These are phyloP conservation scores for Bergia sp. DNA, from an alignment of 92 coral and sea anemone genomes.

Conservation along the genomic window DNA sequence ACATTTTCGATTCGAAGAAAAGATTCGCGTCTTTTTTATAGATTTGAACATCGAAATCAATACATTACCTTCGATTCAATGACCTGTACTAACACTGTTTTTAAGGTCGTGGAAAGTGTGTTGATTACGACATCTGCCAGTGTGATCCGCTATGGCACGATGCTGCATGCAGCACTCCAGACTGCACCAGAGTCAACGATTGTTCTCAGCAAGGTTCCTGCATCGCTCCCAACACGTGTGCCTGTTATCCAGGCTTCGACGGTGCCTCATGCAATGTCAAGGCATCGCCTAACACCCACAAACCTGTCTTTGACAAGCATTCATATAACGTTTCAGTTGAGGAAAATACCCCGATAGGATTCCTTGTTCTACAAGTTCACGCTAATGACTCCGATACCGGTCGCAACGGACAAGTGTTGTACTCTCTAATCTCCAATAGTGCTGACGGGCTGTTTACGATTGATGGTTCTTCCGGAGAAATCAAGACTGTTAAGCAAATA, in stretches of 20 bases:
- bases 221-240: conserved; percentile 65
- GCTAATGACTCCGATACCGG: conserved; percentile 80
- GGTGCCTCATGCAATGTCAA: conserved; percentile 61
- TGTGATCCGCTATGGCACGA: conserved; percentile 71
- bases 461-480: conserved; percentile 59
- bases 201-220: conserved; percentile 77
- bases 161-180: conserved; percentile 70
- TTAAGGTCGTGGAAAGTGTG: conserved; percentile 72
- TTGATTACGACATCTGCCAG: conserved; percentile 57
- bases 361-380: conserved; percentile 51
- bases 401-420: conserved; percentile 63
- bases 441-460: conserved; percentile 52
- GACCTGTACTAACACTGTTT: background rate
- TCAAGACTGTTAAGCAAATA: conserved; percentile 44
- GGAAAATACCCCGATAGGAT: conserved; percentile 62
- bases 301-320: conserved; percentile 53
- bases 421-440: conserved; percentile 37
- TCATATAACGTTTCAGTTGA: conserved; percentile 61
- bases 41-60: too few relatives aligned
- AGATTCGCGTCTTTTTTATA: too few relatives aligned
- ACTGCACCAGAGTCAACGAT: conserved; percentile 64
- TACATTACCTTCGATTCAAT: too few relatives aligned
- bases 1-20: too few relatives aligned
- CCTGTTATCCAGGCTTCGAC: conserved; percentile 69
- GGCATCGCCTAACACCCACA: conserved; percentile 60